Evolutionary conservation across 2,888 invertebrate species (phyloP), one percentile per base, ranked within the genome.

Genomic region (Parascotia fuliginaria): DNA sequence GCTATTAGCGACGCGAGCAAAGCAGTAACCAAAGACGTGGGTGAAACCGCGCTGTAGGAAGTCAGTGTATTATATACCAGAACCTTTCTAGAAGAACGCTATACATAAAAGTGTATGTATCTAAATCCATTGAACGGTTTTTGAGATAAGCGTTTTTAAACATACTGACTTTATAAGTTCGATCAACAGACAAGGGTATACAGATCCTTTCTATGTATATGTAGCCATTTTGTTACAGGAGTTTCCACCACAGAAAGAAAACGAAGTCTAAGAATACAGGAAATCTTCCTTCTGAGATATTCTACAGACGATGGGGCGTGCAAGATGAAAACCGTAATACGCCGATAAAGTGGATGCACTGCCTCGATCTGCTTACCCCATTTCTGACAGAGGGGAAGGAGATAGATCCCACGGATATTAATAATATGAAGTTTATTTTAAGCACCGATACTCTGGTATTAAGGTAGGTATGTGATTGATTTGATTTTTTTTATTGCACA

Each of bases 321-420:
- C 3, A 2, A 11, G n/a, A 13, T 9, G 0, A 15, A 7, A 7
- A 7, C 7, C 4, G 24, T 15, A 0, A 39, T 29, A 7, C 3
- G 5, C 39, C 33, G 2, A 3, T 42, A 3, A 9, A 22, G 1
- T 28, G 6, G 1, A 2, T 47, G 0, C 78, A 81, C 9, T 81
- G 79, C 19, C 70, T 73, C 1, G 77, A 77, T 1, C 51, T 80
- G 2, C 65, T 82, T 0, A 75, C 79, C 0, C 84, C 81, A 0
- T 76, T 57, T 38, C 28, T 85, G 1, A 7, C 1, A 6, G 24
- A 24, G 7, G 24, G 24, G 1, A 24, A 24, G 7, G 7, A 24
- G 3, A 7, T 24, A 7, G 24, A 3, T 6, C 1, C 7, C 3
- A 19, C 3, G 5, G 19, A 19, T 19, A 2, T 5, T 19, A 19